Conservation (phyloP, 2,888 invertebrate species). For the Ditula angustiorana region DNA sequence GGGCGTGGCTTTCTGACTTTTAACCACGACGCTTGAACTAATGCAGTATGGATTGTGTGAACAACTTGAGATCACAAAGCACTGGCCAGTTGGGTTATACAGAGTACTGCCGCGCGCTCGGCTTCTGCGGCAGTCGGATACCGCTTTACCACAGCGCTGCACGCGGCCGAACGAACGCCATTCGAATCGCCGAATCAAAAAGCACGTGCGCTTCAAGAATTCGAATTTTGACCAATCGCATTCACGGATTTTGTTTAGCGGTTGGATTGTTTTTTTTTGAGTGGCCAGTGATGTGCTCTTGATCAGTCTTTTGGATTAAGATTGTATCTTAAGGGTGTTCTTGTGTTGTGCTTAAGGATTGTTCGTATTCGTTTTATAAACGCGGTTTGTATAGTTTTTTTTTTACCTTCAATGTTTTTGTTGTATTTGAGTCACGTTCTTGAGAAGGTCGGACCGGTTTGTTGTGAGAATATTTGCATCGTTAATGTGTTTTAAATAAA, state of each 20-base stretch:
- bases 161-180: constrained; percentile 48
- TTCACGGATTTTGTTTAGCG: constrained; percentile 22
- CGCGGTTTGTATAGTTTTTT: constrained; percentile 43
- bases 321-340: constrained; percentile 51
- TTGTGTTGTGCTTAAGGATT: constrained; percentile 43
- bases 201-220: constrained; percentile 25
- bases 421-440: constrained; percentile 40
- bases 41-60: neutral
- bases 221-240: constrained; percentile 23
- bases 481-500: constrained; percentile 30
- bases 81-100: neutral
- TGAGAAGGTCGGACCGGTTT: constrained; percentile 59
- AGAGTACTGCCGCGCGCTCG: constrained; percentile 5
- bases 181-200: constrained; percentile 32
- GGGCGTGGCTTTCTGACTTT: constrained; percentile 70
- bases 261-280: constrained; percentile 8
- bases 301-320: constrained; percentile 54
- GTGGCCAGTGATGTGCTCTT: constrained; percentile 52
- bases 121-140: constrained; percentile 49
- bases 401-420: constrained; percentile 43
- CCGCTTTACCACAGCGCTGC: constrained; percentile 50
- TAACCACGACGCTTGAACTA: constrained; percentile 25
- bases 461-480: constrained; percentile 39
- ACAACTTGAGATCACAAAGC: constrained; percentile 4
- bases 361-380: constrained; percentile 25